Conservation (phyloP, 2,888 invertebrate species). For the Patella ulyssiponensis region DNA sequence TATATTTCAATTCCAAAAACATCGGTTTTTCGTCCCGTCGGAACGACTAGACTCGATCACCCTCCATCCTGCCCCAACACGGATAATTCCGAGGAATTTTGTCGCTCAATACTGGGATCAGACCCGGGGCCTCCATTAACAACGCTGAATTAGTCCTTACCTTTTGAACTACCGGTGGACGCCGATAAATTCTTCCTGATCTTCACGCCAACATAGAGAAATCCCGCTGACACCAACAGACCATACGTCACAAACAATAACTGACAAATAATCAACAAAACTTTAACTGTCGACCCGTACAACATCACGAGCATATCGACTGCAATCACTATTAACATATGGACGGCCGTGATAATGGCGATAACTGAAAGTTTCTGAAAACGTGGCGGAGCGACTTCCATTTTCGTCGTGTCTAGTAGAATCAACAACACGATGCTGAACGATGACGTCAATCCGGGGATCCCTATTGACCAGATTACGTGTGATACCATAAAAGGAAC, state of each 20-base stretch:
- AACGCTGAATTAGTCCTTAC: not conserved
- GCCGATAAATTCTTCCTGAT: slow-evolving; percentile 44
- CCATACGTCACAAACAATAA: slow-evolving; percentile 53
- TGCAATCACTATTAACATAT: slow-evolving; percentile 46
- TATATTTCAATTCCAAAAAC: too few relatives aligned
- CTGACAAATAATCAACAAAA: slow-evolving; percentile 54
- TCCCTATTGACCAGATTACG: slow-evolving; percentile 51
- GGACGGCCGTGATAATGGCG: slow-evolving; percentile 43
- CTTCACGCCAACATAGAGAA: slow-evolving; percentile 46
- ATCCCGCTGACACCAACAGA: slow-evolving; percentile 45
- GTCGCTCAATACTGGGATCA: too few relatives aligned
- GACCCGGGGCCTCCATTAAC: not conserved
- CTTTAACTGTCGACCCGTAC: slow-evolving; percentile 36
- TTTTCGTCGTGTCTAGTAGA: slow-evolving; percentile 57
- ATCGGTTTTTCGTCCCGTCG: too few relatives aligned
- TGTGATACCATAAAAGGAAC: slow-evolving; percentile 33
- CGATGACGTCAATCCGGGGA: slow-evolving; percentile 55
- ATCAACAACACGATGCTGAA: slow-evolving; percentile 55
- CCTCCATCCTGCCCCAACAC: too few relatives aligned
- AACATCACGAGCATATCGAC: slow-evolving; percentile 44
- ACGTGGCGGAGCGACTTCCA: slow-evolving; percentile 54
- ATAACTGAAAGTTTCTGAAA: slow-evolving; percentile 52
- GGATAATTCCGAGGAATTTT: too few relatives aligned
- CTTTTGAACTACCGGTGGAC: slow-evolving; percentile 31
- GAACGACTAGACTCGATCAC: too few relatives aligned